Conservation (phyloP, 1,140 invertebrate genomes). For the Holotrichia oblita region DNA sequence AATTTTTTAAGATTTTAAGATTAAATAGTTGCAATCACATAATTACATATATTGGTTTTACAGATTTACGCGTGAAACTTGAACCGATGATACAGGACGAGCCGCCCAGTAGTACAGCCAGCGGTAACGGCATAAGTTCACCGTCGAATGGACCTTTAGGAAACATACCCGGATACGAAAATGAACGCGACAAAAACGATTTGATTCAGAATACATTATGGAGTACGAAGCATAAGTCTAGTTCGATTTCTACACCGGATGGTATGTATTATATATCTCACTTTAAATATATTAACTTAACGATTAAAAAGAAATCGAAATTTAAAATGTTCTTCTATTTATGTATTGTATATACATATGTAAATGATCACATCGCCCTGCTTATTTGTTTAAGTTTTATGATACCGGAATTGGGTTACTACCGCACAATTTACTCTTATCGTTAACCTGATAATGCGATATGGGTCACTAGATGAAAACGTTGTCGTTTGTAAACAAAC, state of each 20-base stretch:
- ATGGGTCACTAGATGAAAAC: background rate
- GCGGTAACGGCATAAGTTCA: constrained; percentile 59
- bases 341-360: background rate
- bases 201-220: constrained; percentile 63
- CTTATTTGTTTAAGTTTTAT: background rate
- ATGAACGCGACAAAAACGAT: constrained; percentile 61
- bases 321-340: background rate
- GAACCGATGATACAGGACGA: constrained; percentile 65
- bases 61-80: constrained; percentile 72
- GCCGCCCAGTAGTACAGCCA: constrained; percentile 63
- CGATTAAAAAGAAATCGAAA: background rate
- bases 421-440: background rate
- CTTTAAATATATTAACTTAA: too few species aligned
- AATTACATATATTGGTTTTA: constrained; percentile 44
- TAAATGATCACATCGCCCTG: background rate
- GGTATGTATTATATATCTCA: constrained; percentile 58
- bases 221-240: constrained; percentile 48
- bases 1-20: too few species aligned
- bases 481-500: background rate
- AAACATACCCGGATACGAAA: constrained; percentile 55
- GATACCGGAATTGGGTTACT: constrained; percentile 9
- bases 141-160: constrained; percentile 60
- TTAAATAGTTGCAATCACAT: background rate
- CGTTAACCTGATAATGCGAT: constrained; percentile 1
- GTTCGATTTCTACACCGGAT: constrained; percentile 69